These are phyloP conservation scores for Minunthozetes semirufus DNA, from an alignment of 2,888 invertebrate genomes.

Conservation along the genomic window DNA sequence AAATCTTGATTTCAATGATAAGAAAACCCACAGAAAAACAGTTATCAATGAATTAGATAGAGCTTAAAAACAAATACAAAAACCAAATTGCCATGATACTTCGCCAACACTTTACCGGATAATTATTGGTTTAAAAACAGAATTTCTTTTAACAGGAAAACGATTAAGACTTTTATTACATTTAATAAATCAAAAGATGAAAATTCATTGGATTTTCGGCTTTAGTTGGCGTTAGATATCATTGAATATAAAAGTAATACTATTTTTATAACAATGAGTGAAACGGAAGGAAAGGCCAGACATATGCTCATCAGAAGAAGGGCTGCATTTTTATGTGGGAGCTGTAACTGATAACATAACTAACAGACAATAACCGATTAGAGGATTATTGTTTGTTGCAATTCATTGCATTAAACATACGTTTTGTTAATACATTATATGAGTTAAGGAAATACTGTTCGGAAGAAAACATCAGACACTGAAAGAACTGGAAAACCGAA, in stretches of 20 bases:
- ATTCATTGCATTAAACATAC: background rate
- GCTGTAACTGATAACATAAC: background rate
- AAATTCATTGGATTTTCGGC: background rate
- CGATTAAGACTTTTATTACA: no score
- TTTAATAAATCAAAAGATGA: background rate
- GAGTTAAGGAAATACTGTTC: background rate
- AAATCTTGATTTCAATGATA: no score
- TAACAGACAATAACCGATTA: slow-evolving; percentile 3
- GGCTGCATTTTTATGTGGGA: background rate
- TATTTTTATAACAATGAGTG: no score
- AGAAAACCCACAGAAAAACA: no score
- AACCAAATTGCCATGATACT: no score
- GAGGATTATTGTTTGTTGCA: background rate
- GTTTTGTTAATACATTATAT: background rate
- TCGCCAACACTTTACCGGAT: no score
- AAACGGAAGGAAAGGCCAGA: background rate
- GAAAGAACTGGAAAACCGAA: no score
- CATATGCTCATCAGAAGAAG: background rate
- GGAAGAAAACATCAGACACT: no score
- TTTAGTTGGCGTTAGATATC: background rate
- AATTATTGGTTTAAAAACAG: no score
- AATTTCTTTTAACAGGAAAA: no score
- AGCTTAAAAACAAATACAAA: no score
- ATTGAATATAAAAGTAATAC: background rate
- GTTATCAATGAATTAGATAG: no score